Evolutionary conservation across 1,140 invertebrate genomes (phyloP), one percentile per base, ranked within the genome.

Genomic region (Drosophila mojavensis): DNA sequence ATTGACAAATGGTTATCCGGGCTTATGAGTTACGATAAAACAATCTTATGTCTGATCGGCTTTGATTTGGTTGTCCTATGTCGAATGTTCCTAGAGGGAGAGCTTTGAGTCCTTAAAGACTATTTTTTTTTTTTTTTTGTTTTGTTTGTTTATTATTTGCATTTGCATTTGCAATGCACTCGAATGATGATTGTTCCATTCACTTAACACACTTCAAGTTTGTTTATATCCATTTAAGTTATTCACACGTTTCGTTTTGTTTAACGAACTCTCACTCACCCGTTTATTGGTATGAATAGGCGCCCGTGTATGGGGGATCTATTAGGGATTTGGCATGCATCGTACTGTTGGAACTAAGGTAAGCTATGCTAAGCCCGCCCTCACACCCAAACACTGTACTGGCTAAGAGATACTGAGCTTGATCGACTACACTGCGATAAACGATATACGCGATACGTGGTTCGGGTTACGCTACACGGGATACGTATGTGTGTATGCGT

Each of bases 211-310:
- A 66, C 55, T 60, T 59, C 30, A 59, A 45, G 62, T 72, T 72
- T 26, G 26, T 53, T 66, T 58, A 39, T 64, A 39, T 64, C 58
- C 72, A 58, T 56, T 72, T 58, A 17, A 9, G 64, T 53, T 69
- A 33, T 60, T 26, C 73, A 74, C 78, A 68, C 36, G 17, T 50
- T 55, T 63, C 76, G 68, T 72, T 78, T 69, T 43, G 47, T 81
- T 86, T 72, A 53, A 72, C 79, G 68, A 79, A 89, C 83, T 88
- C 83, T 88, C 83, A 88, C 83, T 86, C 83, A 89, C 83, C 83
- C 83, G 83, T 80, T 63, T 47, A 20, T 48, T 33, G 36, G 45
- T 39, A 56, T 78, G 33, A 39, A 58, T 71, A 67, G 70, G 68
- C 53, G n/a, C 43, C 43, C 62, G 68, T 73, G 28, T 72, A 56